Conservation (phyloP, 2,113 vertebrate genomes). For the Rhinichthys klamathensis region DNA sequence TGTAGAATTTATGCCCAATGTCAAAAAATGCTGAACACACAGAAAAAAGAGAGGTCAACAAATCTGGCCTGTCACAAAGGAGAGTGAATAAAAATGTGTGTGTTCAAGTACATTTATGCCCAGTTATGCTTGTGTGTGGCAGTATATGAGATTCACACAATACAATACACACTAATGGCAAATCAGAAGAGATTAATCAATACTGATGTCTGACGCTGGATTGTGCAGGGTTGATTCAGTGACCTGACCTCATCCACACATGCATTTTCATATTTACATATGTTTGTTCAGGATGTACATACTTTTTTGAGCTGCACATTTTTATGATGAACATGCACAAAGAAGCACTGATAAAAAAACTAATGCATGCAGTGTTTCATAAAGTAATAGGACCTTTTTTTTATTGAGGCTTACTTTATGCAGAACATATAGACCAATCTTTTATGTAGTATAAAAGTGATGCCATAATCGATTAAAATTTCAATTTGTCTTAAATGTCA, state of each 20-base stretch:
- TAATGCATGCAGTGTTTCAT: neutral
- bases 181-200: neutral
- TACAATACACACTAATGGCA: neutral
- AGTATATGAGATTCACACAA: neutral
- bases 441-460: neutral
- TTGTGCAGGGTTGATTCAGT: neutral
- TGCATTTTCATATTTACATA: too few relatives aligned
- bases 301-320: too few relatives aligned
- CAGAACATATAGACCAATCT: neutral
- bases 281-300: too few relatives aligned
- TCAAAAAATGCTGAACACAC: conserved; percentile 8
- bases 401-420: neutral
- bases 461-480: neutral
- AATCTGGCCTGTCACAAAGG: neutral
- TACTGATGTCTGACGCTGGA: neutral
- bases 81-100: neutral
- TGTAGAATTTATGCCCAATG: neutral
- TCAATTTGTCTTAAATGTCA: neutral
- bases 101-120: neutral
- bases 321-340: too few relatives aligned
- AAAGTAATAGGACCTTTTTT: neutral
- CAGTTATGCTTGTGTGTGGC: neutral
- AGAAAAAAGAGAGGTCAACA: neutral
- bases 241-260: neutral
- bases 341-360: too few relatives aligned